Evolutionary conservation across 2,113 vertebrate genomes (phyloP).

Genomic region (Dolichallabes microphthalmus): DNA sequence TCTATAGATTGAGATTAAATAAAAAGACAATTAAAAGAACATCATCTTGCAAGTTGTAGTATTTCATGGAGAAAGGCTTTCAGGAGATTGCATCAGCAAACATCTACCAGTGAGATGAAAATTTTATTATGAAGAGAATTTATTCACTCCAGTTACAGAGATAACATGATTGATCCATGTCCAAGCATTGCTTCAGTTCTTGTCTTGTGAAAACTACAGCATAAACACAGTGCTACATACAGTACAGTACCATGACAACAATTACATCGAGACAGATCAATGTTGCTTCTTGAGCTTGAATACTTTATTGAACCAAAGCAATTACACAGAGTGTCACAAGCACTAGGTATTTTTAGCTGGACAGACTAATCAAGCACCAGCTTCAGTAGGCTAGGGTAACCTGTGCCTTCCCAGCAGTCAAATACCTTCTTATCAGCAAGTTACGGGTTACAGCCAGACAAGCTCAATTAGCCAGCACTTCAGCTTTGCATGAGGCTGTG

Average conservation of each 20-base stretch:
- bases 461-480: slow-evolving; percentile 74
- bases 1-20: slow-evolving; percentile 44
- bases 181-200: slow-evolving; percentile 3
- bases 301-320: slow-evolving; percentile 25
- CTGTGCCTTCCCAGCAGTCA: slow-evolving; percentile 57
- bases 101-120: slow-evolving; percentile 44
- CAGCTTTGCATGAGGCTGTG: slow-evolving; percentile 59
- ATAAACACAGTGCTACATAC: slow-evolving; percentile 30
- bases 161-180: slow-evolving; percentile 34
- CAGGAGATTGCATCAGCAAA: slow-evolving; percentile 52
- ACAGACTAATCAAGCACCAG: slow-evolving; percentile 37
- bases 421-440: slow-evolving; percentile 73
- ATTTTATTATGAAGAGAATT: slow-evolving; percentile 32
- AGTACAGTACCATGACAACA: neutral
- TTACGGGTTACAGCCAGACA: slow-evolving; percentile 68
- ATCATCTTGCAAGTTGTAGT: slow-evolving; percentile 9
- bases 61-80: slow-evolving; percentile 44
- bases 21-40: slow-evolving; percentile 35
- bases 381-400: slow-evolving; percentile 31
- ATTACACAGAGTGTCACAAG: slow-evolving; percentile 29
- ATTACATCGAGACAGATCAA: neutral
- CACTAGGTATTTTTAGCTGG: slow-evolving; percentile 15
- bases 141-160: slow-evolving; percentile 38
- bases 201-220: neutral
- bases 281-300: slow-evolving; percentile 29